Evolutionary conservation across 2,888 invertebrate genomes (phyloP).

Genomic region (Euzetes globulus): DNA sequence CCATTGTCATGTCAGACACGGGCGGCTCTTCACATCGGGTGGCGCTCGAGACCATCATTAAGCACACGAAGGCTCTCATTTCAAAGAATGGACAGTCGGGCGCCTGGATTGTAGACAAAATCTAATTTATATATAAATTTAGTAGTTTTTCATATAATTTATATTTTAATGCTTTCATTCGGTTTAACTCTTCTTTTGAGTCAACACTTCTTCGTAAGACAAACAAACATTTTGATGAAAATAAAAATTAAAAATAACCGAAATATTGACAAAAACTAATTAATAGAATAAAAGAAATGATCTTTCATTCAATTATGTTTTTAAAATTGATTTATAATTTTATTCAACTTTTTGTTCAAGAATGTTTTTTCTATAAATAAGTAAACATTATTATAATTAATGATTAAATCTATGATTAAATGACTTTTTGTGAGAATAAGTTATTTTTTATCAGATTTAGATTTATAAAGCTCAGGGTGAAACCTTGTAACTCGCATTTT

Average conservation of each 20-base stretch:
- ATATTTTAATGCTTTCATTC: constrained; percentile 20
- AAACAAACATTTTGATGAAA: background rate
- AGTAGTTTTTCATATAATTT: constrained; percentile 25
- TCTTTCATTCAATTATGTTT: too few relatives aligned
- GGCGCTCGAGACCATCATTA: constrained; percentile 81
- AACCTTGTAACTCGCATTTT: background rate
- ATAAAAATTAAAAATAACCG: background rate
- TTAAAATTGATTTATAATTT: too few relatives aligned
- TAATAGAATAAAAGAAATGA: too few relatives aligned
- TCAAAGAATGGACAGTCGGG: constrained; percentile 52
- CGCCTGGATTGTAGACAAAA: constrained; percentile 37
- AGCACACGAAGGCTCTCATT: constrained; percentile 80
- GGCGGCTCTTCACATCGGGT: constrained; percentile 53
- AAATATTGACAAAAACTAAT: too few relatives aligned
- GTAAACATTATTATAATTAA: too few relatives aligned
- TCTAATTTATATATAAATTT: constrained; percentile 28
- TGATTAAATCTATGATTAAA: background rate
- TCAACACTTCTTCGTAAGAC: background rate
- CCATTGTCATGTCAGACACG: constrained; percentile 55
- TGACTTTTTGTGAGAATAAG: background rate
- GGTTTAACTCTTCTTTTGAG: background rate
- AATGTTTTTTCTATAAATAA: too few relatives aligned
- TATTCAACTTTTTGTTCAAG: background rate
- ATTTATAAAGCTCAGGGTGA: background rate
- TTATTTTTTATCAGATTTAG: background rate